phyloP scores from a whole-genome alignment of 92 coral and sea anemone species.

The Parazoanthus swiftii region DNA sequence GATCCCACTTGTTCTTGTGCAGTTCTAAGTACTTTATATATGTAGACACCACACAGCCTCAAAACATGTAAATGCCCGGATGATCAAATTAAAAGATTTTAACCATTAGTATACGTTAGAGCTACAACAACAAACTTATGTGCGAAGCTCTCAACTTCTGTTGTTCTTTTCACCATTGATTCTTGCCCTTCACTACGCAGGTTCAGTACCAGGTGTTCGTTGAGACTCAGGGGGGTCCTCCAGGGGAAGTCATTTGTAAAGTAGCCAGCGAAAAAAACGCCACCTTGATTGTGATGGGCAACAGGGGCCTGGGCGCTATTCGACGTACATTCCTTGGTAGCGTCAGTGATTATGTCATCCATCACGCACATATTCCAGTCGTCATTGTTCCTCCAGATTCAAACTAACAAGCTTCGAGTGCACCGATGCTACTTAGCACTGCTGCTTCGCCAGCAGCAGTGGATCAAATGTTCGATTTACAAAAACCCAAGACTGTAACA shows the following conservation, averaged over 20 bases:
- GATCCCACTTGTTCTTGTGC: too few relatives aligned
- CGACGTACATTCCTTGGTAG: constrained; percentile 83
- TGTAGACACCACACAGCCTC: too few relatives aligned
- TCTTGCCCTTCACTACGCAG: constrained; percentile 23
- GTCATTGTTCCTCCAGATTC: constrained; percentile 59
- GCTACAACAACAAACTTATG: not conserved
- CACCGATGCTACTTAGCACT: not conserved
- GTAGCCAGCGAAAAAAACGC: constrained; percentile 71
- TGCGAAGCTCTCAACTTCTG: not conserved
- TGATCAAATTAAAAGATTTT: too few relatives aligned
- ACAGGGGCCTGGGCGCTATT: constrained; percentile 72
- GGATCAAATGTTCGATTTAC: not conserved
- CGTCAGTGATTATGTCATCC: constrained; percentile 70
- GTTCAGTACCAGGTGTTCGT: constrained; percentile 55
- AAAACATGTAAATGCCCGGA: too few relatives aligned
- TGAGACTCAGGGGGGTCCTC: constrained; percentile 58
- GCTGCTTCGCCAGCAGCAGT: not conserved
- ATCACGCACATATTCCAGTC: constrained; percentile 70
- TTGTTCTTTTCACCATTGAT: not conserved
- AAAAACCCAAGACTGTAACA: too few relatives aligned
- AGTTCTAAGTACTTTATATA: too few relatives aligned
- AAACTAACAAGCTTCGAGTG: not conserved
- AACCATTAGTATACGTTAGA: too few relatives aligned
- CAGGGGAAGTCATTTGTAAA: constrained; percentile 72
- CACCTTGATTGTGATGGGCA: constrained; percentile 63